phyloP scores from a whole-genome alignment of 1,140 invertebrate species.

The Eubasilissa regina region DNA sequence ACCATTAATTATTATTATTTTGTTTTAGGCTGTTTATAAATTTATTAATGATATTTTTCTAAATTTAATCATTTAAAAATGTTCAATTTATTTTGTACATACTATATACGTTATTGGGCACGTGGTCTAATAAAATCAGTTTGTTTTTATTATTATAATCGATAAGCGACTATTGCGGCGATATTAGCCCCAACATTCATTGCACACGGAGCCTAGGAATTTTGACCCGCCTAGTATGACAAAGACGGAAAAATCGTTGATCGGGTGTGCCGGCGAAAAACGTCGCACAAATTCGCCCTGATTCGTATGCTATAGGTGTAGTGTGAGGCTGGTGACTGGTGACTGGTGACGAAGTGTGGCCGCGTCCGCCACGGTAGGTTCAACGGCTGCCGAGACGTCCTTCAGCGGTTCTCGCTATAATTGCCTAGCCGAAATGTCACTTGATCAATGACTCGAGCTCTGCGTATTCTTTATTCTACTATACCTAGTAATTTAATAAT shows the following conservation, averaged over 20 bases:
- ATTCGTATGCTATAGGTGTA: slow-evolving; percentile 39
- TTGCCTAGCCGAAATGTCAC: slow-evolving; percentile 2
- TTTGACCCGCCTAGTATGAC: neutral
- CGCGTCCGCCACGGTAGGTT: slow-evolving; percentile 26
- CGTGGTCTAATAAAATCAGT: no score
- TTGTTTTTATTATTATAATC: no score
- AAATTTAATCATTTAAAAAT: no score
- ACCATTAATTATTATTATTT: no score
- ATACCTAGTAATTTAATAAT: no score
- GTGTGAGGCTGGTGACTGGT: neutral
- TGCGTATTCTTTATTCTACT: neutral
- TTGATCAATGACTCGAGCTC: slow-evolving; percentile 10
- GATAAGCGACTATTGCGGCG: no score
- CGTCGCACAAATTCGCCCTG: slow-evolving; percentile 22
- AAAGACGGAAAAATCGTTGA: neutral
- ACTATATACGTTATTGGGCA: no score
- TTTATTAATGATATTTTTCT: no score
- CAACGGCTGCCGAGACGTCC: slow-evolving; percentile 54
- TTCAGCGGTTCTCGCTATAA: slow-evolving; percentile 49
- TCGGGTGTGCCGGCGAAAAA: neutral
- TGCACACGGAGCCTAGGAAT: no score
- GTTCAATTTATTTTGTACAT: no score
- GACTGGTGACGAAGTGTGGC: slow-evolving; percentile 16
- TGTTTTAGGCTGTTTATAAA: no score
- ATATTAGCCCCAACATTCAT: no score